phyloP scores from a whole-genome alignment of 2,113 vertebrate species.

The Tursiops truncatus region DNA sequence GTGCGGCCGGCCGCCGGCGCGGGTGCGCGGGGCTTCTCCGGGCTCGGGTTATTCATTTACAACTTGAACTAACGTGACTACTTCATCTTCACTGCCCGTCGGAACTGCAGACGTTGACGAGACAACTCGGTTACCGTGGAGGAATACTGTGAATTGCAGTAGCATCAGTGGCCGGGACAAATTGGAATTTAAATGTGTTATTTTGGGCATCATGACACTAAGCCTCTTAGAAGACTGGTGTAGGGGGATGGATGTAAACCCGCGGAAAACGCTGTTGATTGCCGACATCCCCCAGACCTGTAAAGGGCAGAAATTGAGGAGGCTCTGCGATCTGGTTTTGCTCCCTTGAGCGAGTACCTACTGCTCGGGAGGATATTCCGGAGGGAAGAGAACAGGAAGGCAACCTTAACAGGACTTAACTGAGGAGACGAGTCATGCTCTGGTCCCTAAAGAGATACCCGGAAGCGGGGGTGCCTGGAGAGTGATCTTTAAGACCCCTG shows the following conservation, averaged over 20 bases:
- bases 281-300: not conserved
- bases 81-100: not conserved
- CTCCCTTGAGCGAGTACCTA: not conserved
- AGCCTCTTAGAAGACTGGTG: conserved; percentile 40
- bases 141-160: not conserved
- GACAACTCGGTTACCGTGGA: not conserved
- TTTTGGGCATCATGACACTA: not conserved
- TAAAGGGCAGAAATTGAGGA: not conserved
- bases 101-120: not conserved
- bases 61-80: not conserved
- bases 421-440: not conserved
- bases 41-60: not conserved
- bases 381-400: not conserved
- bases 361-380: not conserved
- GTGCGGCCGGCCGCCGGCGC: not conserved
- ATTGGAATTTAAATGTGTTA: too few species aligned
- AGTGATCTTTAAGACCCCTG: conserved; percentile 44
- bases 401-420: not conserved
- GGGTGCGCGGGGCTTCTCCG: too few species aligned
- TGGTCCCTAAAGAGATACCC: not conserved
- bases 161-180: not conserved
- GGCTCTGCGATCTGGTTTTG: not conserved
- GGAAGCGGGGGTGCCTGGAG: not conserved
- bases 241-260: not conserved
- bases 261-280: not conserved